A percentile compares a stretch with the other conserved stretches of the same genome.
Conservation (phyloP, 92 coral and sea anemone genomes). For the Nematostella vectensis region DNA sequence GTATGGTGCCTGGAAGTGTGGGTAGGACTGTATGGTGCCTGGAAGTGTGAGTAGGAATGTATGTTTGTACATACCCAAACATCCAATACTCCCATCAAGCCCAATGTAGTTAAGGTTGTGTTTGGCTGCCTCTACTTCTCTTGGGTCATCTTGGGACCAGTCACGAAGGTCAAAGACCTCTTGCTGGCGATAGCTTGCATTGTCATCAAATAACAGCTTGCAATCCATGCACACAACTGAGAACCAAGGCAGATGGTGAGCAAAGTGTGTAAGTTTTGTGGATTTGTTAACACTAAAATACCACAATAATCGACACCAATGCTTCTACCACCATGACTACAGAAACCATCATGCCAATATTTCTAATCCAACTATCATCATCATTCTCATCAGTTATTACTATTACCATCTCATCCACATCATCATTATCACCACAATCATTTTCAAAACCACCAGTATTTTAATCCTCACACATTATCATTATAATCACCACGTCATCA, state of each 20-base stretch:
- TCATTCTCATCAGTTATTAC: too few species aligned
- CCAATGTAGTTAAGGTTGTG: conserved; percentile 88
- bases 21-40: too few species aligned
- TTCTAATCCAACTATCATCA: too few species aligned
- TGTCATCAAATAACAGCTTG: conserved; percentile 90
- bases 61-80: conserved; percentile 45
- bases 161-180: conserved; percentile 78
- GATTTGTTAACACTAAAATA: neutral
- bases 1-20: too few species aligned
- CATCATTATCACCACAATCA: too few species aligned
- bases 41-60: too few species aligned
- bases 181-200: conserved; percentile 78
- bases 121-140: conserved; percentile 90
- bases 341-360: too few species aligned
- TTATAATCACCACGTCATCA: too few species aligned
- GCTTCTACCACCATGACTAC: too few species aligned
- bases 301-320: neutral
- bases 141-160: conserved; percentile 91
- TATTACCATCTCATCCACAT: too few species aligned
- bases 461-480: too few species aligned
- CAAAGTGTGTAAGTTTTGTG: neutral
- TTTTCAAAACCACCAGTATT: too few species aligned
- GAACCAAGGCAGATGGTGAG: neutral
- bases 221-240: conserved; percentile 98
- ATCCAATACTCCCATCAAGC: conserved; percentile 95